phyloP scores from a whole-genome alignment of 2,113 vertebrate genomes.

The Panthera leo region DNA sequence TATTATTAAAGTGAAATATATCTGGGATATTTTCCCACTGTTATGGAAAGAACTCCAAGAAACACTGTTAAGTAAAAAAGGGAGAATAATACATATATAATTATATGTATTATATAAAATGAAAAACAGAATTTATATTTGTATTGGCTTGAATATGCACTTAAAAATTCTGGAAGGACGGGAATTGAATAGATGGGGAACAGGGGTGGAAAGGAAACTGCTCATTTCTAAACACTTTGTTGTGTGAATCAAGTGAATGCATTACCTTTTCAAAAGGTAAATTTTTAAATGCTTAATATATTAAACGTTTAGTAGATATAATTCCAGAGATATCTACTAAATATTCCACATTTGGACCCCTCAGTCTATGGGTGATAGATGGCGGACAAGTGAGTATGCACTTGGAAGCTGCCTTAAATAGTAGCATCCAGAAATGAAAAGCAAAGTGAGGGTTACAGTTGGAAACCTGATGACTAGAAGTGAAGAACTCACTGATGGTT shows the following conservation, averaged over 20 bases:
- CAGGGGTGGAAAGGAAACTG: neutral
- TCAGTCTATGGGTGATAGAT: neutral
- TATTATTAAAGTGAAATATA: neutral
- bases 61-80: neutral
- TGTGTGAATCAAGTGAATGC: neutral
- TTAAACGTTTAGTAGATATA: neutral
- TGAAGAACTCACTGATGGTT: neutral
- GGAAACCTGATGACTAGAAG: neutral
- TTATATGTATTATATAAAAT: neutral
- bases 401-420: neutral
- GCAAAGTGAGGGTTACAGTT: neutral
- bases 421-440: neutral
- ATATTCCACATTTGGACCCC: neutral
- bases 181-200: neutral
- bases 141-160: neutral
- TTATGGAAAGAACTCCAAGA: slow-evolving; percentile 21
- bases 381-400: neutral
- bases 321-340: neutral
- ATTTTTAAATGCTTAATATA: neutral
- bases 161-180: neutral
- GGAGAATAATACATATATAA: neutral
- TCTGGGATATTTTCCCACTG: neutral
- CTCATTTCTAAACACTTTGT: neutral
- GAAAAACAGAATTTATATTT: slow-evolving; percentile 27
- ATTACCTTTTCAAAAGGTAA: slow-evolving; percentile 50